Conservation (phyloP, 2,797 vertebrate genomes). For the Chloroceryle inda region DNA sequence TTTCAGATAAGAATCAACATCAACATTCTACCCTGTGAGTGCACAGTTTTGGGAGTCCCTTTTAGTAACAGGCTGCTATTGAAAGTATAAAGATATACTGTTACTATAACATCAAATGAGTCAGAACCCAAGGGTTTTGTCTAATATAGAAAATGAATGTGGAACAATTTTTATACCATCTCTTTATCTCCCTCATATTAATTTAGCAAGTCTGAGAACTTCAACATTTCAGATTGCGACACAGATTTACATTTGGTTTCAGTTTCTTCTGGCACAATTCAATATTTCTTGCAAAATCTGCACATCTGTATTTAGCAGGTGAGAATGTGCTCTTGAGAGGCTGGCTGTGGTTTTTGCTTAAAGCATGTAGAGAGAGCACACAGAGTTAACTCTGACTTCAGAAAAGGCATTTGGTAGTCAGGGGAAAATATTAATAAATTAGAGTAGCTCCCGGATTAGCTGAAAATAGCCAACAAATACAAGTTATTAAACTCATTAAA, state of each 20-base stretch:
- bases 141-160: background rate
- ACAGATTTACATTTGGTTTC: background rate
- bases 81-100: background rate
- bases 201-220: background rate
- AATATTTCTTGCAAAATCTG: background rate
- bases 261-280: background rate
- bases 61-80: background rate
- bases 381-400: background rate
- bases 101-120: background rate
- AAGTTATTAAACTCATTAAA: background rate
- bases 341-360: background rate
- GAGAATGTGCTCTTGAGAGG: background rate
- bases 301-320: background rate
- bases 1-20: background rate
- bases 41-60: background rate
- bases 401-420: background rate
- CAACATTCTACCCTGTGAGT: fast-evolving
- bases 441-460: background rate
- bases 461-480: background rate
- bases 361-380: background rate
- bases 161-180: background rate
- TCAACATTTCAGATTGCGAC: background rate
- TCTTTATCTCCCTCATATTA: background rate
- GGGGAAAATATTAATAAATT: background rate
- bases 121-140: background rate